Percentiles rank a stretch among this genome's conserved stretches.
Evolutionary conservation across 2,113 vertebrate genomes (phyloP).

Genomic region (Ginglymostoma cirratum): DNA sequence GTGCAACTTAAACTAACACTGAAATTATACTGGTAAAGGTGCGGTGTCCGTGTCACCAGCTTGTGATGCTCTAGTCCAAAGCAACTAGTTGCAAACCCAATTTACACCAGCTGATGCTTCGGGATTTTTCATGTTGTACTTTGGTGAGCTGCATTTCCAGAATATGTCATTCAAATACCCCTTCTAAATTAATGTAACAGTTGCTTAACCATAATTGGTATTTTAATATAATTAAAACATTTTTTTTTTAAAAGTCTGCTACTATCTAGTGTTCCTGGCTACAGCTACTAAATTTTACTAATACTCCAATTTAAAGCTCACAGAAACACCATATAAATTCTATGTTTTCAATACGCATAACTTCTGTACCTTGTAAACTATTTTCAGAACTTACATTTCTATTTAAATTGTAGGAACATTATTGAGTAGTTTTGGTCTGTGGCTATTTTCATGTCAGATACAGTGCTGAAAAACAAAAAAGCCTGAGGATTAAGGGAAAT

Average conservation of each 20-base stretch:
- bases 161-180: not conserved
- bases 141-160: not conserved
- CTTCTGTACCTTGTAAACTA: not conserved
- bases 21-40: not conserved
- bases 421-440: not conserved
- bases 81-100: not conserved
- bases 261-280: not conserved
- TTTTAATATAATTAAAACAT: not conserved
- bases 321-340: not conserved
- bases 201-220: not conserved
- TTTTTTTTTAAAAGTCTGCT: not conserved
- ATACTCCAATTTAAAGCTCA: not conserved
- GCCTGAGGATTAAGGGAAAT: not conserved
- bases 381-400: not conserved
- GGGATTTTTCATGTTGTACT: not conserved
- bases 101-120: not conserved
- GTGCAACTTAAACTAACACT: not conserved
- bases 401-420: slow-evolving; percentile 1
- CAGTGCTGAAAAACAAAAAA: not conserved
- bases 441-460: not conserved
- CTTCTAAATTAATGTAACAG: not conserved
- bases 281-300: not conserved
- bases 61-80: not conserved
- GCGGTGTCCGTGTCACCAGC: not conserved
- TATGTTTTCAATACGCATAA: not conserved